Evolutionary conservation across 2,113 vertebrate genomes (phyloP).

Genomic region (Lepus timidus): DNA sequence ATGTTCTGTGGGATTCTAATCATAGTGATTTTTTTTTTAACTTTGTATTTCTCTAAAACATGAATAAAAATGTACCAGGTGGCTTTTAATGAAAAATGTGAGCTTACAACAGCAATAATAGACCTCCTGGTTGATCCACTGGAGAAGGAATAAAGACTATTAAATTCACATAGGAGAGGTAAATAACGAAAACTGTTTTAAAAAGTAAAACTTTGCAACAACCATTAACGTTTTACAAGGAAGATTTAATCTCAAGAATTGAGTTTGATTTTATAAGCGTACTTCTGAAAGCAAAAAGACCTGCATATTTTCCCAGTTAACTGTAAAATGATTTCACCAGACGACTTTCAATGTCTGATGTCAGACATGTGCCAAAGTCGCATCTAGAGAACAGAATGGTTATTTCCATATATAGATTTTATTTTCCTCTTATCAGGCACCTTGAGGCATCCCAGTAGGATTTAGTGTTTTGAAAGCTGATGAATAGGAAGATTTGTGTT

Average conservation of each 20-base stretch:
- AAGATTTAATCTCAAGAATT: background rate
- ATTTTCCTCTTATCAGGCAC: background rate
- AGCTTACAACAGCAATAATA: background rate
- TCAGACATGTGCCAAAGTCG: background rate
- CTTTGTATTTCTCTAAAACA: constrained; percentile 55
- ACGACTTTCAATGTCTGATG: constrained; percentile 33
- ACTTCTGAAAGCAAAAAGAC: constrained; percentile 33
- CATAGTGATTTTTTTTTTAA: background rate
- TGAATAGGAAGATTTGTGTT: constrained; percentile 27
- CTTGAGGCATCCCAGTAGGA: background rate
- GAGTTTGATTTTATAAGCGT: constrained; percentile 55
- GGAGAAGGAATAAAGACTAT: background rate
- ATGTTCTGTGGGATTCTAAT: constrained; percentile 21
- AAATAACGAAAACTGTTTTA: constrained; percentile 37
- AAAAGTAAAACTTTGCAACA: constrained; percentile 1
- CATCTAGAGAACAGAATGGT: background rate
- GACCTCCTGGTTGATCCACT: background rate
- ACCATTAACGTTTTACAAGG: constrained; percentile 26
- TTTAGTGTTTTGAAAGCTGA: constrained; percentile 16
- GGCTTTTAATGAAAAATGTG: background rate
- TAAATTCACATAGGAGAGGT: constrained; percentile 26
- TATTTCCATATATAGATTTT: background rate
- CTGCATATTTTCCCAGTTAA: constrained; percentile 9
- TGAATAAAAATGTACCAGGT: background rate
- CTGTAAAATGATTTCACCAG: constrained; percentile 37